Conservation (phyloP, 2,888 invertebrate genomes). For the Cryptocephalus moraei region DNA sequence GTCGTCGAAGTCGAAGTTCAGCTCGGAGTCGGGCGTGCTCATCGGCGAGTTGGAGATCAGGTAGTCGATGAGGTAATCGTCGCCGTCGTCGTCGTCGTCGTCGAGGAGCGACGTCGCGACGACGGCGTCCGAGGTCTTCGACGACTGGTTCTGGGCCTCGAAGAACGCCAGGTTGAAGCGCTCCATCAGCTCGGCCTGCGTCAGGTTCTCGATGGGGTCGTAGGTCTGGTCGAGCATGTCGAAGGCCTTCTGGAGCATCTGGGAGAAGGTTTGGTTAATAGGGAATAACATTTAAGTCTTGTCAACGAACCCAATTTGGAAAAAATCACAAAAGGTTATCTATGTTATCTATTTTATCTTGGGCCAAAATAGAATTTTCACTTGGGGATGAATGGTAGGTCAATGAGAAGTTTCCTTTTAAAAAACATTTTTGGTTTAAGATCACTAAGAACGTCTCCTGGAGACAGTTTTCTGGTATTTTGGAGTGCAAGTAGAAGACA, state of each 20-base stretch:
- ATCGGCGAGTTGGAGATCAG: slow-evolving; percentile 18
- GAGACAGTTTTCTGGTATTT: too few relatives aligned
- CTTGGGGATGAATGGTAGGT: too few relatives aligned
- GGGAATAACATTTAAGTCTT: too few relatives aligned
- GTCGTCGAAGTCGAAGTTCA: slow-evolving; percentile 27
- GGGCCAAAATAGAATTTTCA: too few relatives aligned
- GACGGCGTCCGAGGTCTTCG: slow-evolving; percentile 4
- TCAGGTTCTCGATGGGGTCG: slow-evolving; percentile 22
- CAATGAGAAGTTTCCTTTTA: too few relatives aligned
- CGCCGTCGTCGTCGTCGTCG: slow-evolving; percentile 9
- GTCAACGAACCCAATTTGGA: too few relatives aligned
- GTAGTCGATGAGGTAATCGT: slow-evolving; percentile 25
- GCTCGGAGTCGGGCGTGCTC: slow-evolving; percentile 13
- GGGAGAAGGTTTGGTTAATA: too few relatives aligned
- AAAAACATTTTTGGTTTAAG: too few relatives aligned
- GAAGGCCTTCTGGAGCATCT: slow-evolving; percentile 20
- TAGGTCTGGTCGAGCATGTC: slow-evolving; percentile 21
- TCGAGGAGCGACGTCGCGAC: slow-evolving; percentile 3
- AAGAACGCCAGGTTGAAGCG: slow-evolving; percentile 38
- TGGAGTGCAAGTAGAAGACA: too few relatives aligned
- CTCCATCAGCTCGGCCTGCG: slow-evolving; percentile 34
- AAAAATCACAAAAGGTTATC: too few relatives aligned
- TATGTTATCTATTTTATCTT: too few relatives aligned
- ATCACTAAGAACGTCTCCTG: too few relatives aligned
- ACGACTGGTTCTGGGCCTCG: slow-evolving; percentile 30